Percentiles rank a stretch among this genome's conserved stretches.
Conservation (phyloP, 2,888 invertebrate genomes). For the Seira musarum region DNA sequence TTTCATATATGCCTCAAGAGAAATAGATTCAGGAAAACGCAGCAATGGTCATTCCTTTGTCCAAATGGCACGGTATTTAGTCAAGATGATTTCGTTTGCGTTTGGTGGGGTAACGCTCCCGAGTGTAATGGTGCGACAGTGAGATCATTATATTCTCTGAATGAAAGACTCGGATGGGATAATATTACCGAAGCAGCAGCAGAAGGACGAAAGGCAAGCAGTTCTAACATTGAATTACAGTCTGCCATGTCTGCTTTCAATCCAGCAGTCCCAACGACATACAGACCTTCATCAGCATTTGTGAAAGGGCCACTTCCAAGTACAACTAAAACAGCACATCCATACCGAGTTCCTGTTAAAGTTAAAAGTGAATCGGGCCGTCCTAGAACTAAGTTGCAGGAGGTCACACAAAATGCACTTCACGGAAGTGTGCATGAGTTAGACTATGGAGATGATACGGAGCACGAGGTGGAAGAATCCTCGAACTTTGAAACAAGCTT, state of each 20-base stretch:
- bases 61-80: conserved; percentile 67
- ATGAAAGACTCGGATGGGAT: conserved; percentile 68
- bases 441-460: conserved; percentile 35
- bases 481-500: conserved; percentile 58
- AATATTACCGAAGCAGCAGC: conserved; percentile 52
- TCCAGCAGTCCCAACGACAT: conserved; percentile 30
- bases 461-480: conserved; percentile 52
- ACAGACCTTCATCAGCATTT: conserved; percentile 17
- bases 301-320: background rate
- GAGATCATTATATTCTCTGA: conserved; percentile 56
- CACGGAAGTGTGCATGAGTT: conserved; percentile 26
- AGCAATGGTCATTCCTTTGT: conserved; percentile 68
- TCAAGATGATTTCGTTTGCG: conserved; percentile 65
- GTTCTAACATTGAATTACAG: conserved; percentile 39
- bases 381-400: conserved; percentile 57
- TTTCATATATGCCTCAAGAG: conserved; percentile 67
- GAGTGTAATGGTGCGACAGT: conserved; percentile 57
- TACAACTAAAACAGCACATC: conserved; percentile 1
- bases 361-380: conserved; percentile 19
- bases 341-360: conserved; percentile 59
- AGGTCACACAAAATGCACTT: conserved; percentile 53
- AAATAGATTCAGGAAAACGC: conserved; percentile 55
- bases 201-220: background rate
- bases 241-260: conserved; percentile 48
- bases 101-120: conserved; percentile 68